Percentiles rank a stretch among this genome's conserved stretches.
Conservation (phyloP, 2,113 vertebrate genomes). For the Rhegmatorhina hoffmannsi region DNA sequence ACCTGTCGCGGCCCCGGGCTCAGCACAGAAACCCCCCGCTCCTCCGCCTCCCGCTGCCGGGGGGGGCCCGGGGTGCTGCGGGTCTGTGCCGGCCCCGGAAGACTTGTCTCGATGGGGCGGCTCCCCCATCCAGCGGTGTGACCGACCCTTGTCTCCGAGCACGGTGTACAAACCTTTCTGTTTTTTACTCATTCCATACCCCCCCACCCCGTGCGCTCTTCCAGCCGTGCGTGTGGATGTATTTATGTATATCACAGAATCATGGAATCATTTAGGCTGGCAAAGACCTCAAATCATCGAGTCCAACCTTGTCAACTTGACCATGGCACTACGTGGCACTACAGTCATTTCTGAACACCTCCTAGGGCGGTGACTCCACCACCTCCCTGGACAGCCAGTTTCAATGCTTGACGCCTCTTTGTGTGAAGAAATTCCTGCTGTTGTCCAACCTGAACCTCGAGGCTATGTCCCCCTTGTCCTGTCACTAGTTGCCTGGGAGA, state of each 20-base stretch:
- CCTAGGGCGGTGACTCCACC: background rate
- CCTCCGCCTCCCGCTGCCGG: background rate
- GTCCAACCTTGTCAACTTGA: background rate
- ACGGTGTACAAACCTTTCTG: fast-evolving
- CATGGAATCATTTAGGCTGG: background rate
- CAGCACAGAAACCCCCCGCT: background rate
- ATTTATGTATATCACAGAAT: too few species aligned
- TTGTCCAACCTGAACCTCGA: background rate
- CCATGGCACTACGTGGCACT: too few species aligned
- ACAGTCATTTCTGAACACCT: background rate
- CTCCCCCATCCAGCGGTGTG: fast-evolving
- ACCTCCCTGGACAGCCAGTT: background rate
- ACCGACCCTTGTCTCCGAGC: fast-evolving
- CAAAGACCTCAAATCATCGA: background rate
- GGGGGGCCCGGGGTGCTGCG: background rate
- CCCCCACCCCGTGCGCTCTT: too few species aligned
- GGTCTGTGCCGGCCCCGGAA: background rate
- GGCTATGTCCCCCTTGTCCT: background rate
- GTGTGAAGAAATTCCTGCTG: background rate
- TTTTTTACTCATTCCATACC: fast-evolving
- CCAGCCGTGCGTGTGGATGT: background rate
- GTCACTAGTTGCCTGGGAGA: background rate
- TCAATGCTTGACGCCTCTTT: background rate
- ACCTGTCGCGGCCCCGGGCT: constrained; percentile 6
- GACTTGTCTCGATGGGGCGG: background rate